Evolutionary conservation across 2,797 vertebrate species (phyloP).

Genomic region (Corythornis leucogaster): DNA sequence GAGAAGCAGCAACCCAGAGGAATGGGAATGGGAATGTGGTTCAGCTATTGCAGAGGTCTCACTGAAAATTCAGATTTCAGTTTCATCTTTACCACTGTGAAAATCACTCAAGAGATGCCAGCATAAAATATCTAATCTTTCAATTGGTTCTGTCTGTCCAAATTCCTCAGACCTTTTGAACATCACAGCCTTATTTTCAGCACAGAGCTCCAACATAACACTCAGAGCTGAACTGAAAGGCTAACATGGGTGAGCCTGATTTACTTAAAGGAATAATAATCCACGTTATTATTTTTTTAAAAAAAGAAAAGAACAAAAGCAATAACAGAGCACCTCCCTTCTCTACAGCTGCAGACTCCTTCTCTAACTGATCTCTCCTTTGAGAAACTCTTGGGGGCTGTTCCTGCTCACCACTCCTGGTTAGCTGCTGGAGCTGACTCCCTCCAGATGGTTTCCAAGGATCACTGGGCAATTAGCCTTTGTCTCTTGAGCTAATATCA

Average conservation of each 20-base stretch:
- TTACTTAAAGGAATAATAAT: constrained; percentile 14
- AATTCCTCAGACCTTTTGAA: not conserved
- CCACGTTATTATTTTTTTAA: not conserved
- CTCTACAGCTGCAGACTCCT: not conserved
- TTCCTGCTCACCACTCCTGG: not conserved
- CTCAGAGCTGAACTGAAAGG: not conserved
- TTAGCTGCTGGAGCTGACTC: not conserved
- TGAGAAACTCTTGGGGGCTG: not conserved
- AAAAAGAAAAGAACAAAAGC: not conserved
- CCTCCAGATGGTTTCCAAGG: not conserved
- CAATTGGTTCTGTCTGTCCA: not conserved
- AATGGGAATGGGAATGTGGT: not conserved
- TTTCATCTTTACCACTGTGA: not conserved
- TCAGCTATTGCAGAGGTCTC: not conserved
- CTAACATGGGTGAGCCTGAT: not conserved
- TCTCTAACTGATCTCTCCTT: not conserved
- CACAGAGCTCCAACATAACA: not conserved
- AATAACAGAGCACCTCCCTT: constrained; percentile 19
- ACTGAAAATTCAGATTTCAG: not conserved
- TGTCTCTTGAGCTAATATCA: not conserved
- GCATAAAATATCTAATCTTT: not conserved
- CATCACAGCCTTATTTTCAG: not conserved
- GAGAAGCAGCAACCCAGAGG: not conserved
- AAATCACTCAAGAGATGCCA: not conserved
- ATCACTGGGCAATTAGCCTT: not conserved